A percentile compares a stretch with the other conserved stretches of the same genome.
Evolutionary conservation across 2,113 vertebrate genomes (phyloP).

Genomic region (Noturus placidus): DNA sequence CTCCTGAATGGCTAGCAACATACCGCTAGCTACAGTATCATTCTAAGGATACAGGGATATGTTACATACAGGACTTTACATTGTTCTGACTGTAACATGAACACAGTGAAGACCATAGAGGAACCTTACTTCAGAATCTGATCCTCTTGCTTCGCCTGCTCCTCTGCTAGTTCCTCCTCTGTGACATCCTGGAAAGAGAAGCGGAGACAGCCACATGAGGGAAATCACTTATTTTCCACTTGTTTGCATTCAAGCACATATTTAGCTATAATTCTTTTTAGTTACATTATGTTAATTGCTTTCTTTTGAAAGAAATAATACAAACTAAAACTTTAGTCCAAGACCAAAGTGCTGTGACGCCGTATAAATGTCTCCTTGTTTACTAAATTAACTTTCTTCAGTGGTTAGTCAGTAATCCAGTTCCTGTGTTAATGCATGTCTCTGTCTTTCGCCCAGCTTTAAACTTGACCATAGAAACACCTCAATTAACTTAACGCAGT

Average conservation of each 20-base stretch:
- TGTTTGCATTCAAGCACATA: neutral
- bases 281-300: neutral
- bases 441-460: neutral
- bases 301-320: neutral
- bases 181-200: constrained; percentile 85
- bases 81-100: neutral
- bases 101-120: neutral
- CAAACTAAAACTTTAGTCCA: neutral
- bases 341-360: neutral
- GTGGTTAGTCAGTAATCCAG: neutral
- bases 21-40: neutral
- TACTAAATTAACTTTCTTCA: neutral
- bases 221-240: neutral
- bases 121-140: constrained; percentile 85
- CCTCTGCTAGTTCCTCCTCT: constrained; percentile 83
- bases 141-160: constrained; percentile 86
- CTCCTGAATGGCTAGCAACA: neutral
- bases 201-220: neutral
- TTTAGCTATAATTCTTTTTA: neutral
- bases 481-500: neutral
- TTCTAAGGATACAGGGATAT: neutral
- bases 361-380: neutral
- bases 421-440: neutral
- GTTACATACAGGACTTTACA: neutral
- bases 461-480: neutral